A percentile compares a stretch with the other conserved stretches of the same genome.
These are phyloP conservation scores for Trichosurus vulpecula DNA, from an alignment of 2,797 vertebrate genomes.

Conservation along the genomic window DNA sequence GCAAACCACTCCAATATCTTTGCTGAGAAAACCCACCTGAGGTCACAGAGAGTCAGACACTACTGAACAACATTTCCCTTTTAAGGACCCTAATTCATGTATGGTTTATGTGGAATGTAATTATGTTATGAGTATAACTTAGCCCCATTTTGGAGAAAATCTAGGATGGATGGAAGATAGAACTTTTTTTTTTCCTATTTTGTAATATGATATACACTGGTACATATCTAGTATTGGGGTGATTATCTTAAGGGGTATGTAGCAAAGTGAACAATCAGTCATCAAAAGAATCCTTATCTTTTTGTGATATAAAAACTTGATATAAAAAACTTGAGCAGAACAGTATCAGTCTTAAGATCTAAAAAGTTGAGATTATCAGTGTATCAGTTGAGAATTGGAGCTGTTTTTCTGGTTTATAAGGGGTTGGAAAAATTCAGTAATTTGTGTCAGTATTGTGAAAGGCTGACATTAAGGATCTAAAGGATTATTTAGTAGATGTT, in stretches of 20 bases:
- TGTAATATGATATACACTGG: neutral
- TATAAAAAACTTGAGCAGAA: neutral
- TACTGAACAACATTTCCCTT: neutral
- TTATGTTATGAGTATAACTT: neutral
- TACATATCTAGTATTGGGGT: neutral
- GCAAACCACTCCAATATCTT: neutral
- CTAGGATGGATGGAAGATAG: neutral
- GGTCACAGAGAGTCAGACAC: neutral
- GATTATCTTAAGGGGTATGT: neutral
- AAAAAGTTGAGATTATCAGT: neutral
- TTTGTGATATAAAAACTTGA: neutral
- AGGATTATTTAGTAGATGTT: neutral
- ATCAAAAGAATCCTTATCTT: neutral
- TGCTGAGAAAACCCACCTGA: neutral
- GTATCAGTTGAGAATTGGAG: neutral
- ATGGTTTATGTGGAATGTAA: neutral
- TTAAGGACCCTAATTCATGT: neutral
- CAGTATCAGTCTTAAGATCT: neutral
- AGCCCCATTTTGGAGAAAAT: neutral
- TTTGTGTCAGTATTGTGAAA: neutral
- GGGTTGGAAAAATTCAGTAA: neutral
- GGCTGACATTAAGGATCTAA: neutral
- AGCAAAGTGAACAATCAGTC: neutral
- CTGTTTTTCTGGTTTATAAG: neutral
- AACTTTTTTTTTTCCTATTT: neutral